Conservation (phyloP, 1,140 invertebrate genomes). For the Lasaia peninsularis region DNA sequence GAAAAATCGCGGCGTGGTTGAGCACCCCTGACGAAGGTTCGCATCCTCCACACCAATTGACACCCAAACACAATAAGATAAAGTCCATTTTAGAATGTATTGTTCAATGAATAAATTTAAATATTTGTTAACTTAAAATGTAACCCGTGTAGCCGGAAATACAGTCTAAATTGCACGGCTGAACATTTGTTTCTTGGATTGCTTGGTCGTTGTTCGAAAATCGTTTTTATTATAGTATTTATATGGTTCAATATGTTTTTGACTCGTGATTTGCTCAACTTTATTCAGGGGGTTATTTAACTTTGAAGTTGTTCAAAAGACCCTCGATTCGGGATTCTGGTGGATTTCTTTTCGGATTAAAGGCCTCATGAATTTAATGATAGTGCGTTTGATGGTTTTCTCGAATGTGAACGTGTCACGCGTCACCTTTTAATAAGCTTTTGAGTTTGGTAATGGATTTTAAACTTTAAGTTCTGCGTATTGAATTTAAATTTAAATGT, state of each 20-base stretch:
- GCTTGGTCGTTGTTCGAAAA: conserved; percentile 29
- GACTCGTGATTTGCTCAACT: conserved; percentile 27
- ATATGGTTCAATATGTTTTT: conserved; percentile 31
- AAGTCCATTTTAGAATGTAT: conserved; percentile 43
- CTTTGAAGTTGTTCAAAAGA: conserved; percentile 75
- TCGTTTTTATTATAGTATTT: conserved; percentile 33
- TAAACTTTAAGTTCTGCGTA: background rate
- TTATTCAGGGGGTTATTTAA: conserved; percentile 64
- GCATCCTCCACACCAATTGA: conserved; percentile 19
- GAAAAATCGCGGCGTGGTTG: conserved; percentile 64
- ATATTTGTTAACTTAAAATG: conserved; percentile 77
- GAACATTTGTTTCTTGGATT: conserved; percentile 68
- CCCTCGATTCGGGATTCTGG: conserved; percentile 68
- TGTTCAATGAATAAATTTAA: conserved; percentile 68
- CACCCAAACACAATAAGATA: conserved; percentile 31
- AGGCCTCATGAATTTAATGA: conserved; percentile 74
- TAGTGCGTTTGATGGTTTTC: conserved; percentile 58
- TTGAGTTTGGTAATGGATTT: background rate
- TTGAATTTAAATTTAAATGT: background rate
- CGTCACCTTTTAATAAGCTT: conserved; percentile 32
- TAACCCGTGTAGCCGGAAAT: conserved; percentile 75
- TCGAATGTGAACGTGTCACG: conserved; percentile 49
- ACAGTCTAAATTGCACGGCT: conserved; percentile 73
- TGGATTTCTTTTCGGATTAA: conserved; percentile 75
- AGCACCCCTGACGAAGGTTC: conserved; percentile 45